These are phyloP conservation scores for Trichechus manatus DNA, from an alignment of 2,113 vertebrate genomes.

Conservation along the genomic window DNA sequence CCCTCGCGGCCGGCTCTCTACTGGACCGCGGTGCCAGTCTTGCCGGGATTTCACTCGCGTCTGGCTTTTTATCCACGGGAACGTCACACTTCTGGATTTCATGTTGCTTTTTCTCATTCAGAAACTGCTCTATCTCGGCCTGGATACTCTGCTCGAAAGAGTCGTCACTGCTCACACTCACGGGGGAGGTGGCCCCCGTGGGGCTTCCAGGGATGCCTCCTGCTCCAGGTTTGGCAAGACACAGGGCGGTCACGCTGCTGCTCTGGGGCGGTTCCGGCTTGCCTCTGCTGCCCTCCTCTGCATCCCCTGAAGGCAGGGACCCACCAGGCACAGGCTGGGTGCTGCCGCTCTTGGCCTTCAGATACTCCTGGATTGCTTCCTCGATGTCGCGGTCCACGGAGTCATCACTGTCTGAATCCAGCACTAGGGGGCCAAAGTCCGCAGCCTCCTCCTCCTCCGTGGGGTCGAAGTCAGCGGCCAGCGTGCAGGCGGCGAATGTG, in stretches of 20 bases:
- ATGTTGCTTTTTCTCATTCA: conserved; percentile 88
- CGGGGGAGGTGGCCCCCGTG: conserved; percentile 83
- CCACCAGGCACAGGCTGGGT: background rate
- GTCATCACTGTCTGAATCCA: conserved; percentile 94
- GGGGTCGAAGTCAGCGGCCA: conserved; percentile 62
- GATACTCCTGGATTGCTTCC: conserved; percentile 96
- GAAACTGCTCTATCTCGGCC: conserved; percentile 90
- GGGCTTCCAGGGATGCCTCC: conserved; percentile 67
- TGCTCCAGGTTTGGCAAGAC: conserved; percentile 67
- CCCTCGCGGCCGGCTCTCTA: conserved; percentile 75
- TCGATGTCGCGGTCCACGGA: conserved; percentile 97
- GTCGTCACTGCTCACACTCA: conserved; percentile 89
- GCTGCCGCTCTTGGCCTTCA: conserved; percentile 91
- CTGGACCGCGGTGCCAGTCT: conserved; percentile 79
- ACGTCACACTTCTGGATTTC: conserved; percentile 38
- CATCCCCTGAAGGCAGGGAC: background rate
- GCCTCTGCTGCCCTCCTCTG: conserved; percentile 44
- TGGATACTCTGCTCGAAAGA: conserved; percentile 91
- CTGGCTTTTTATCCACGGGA: background rate
- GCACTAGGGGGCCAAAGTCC: conserved; percentile 76
- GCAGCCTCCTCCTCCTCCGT: conserved; percentile 63
- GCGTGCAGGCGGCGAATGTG: background rate
- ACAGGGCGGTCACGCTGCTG: background rate
- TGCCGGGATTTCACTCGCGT: background rate
- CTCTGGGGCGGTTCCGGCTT: conserved; percentile 59